Base-by-base conservation (phyloP, 2,113 vertebrate species). In the Poeciliopsis occidentalis region DNA sequence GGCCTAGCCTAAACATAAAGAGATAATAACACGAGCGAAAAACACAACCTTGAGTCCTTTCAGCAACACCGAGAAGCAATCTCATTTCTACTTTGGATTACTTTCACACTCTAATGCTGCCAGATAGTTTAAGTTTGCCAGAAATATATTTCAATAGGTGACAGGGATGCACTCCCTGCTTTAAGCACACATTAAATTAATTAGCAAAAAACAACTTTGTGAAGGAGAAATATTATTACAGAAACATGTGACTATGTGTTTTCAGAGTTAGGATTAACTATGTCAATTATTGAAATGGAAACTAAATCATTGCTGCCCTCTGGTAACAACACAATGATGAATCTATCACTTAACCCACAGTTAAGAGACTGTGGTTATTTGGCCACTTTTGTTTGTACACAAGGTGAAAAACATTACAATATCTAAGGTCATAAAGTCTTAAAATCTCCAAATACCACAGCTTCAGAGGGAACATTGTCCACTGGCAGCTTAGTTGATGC, bases 261-360 rank as follows among this genome's bases (percentile, higher is more conserved):
- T 39, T 82, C 82, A 71, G 71, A 86, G 66, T 65, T 80, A 82
- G 85, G 79, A 69, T 82, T 90, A 79, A 91, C 91, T 86, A 78
- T 78, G 39, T 70, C 77, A 85, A 76, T 89, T 85, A 90, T 80
- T 26, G 51, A 62, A 19, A 60, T 13, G 80, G 68, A 89, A 82
- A 89, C 83, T 67, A 85, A 79, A 83, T 63, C 57, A 71, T 71
- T 75, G 78, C 81, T 67, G 76, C 78, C 76, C 71, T 60, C 41
- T 61, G 67, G 79, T 86, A 84, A 82, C 83, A 82, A 73, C 24
- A 27, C 41, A 30, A 70, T 84, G 87, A 87, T 86, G 90, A 92
- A 93, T 93, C 78, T 92, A 83, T 76, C 90, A 87, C 86, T 89
- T 81, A 79, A 79, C 54, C 71, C 75, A 65, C 76, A 72, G 71